Conservation (phyloP, 2,888 invertebrate genomes). For the Dilophus febrilis region DNA sequence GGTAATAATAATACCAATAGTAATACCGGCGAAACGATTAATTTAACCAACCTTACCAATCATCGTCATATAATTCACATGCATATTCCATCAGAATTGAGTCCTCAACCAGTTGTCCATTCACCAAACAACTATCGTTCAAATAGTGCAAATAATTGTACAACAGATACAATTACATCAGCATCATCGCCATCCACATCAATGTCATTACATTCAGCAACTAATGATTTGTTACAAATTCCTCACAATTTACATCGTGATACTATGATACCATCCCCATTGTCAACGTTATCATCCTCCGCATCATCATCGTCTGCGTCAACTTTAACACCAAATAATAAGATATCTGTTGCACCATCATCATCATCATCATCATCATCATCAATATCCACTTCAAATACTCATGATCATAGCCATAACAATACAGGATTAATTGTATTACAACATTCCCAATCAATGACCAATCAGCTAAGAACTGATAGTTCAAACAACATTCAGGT, state of each 20-base stretch:
- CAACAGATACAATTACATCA: constrained; percentile 25
- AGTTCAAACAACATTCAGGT: neutral
- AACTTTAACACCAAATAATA: too few relatives aligned
- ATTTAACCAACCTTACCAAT: too few relatives aligned
- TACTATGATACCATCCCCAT: constrained; percentile 32
- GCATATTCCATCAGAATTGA: constrained; percentile 21
- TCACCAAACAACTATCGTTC: neutral
- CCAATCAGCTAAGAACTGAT: neutral
- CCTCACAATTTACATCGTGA: constrained; percentile 34
- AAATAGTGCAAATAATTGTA: constrained; percentile 10
- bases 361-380: constrained; percentile 23
- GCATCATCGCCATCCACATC: too few relatives aligned
- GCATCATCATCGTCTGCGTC: neutral
- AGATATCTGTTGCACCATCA: constrained; percentile 34
- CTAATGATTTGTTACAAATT: constrained; percentile 33
- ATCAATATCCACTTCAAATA: neutral
- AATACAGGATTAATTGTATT: too few relatives aligned
- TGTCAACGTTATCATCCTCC: constrained; percentile 30
- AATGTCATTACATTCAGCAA: constrained; percentile 1
- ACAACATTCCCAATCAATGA: neutral
- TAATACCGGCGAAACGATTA: too few relatives aligned
- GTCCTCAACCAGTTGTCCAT: constrained; percentile 23
- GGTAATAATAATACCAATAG: too few relatives aligned
- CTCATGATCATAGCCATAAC: too few relatives aligned
- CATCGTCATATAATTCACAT: too few relatives aligned